These are phyloP conservation scores for Ditylenchus dipsaci DNA, from an alignment of 1,140 invertebrate species.

Conservation along the genomic window DNA sequence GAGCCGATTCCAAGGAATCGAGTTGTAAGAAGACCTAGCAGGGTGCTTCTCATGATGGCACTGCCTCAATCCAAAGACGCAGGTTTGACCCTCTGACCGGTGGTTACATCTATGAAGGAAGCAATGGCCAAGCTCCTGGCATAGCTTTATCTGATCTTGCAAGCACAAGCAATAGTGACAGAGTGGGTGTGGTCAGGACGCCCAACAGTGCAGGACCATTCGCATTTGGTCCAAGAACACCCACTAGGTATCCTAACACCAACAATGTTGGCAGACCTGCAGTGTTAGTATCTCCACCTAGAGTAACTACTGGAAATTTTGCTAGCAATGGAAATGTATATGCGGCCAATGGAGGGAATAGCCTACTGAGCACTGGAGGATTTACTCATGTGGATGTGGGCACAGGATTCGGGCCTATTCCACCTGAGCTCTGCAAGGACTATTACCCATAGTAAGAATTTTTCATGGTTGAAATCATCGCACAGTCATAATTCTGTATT, in stretches of 20 bases:
- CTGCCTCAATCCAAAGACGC: background rate
- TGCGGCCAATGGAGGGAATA: background rate
- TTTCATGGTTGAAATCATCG: too few species aligned
- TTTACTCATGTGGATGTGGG: background rate
- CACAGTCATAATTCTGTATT: too few species aligned
- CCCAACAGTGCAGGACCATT: background rate
- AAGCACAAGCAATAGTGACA: background rate
- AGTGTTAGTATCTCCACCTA: background rate
- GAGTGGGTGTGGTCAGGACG: background rate
- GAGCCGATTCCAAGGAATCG: background rate
- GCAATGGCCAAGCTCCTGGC: background rate
- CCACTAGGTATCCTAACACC: background rate
- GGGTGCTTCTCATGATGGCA: background rate
- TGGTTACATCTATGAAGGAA: background rate
- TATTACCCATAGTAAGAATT: slow-evolving; percentile 18
- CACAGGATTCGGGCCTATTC: background rate
- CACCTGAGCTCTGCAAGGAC: slow-evolving; percentile 11
- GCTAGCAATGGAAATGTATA: too few species aligned
- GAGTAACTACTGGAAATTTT: background rate
- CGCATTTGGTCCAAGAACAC: background rate
- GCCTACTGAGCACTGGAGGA: background rate
- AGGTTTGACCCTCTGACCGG: background rate
- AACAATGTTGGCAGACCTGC: background rate
- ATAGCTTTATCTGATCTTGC: background rate
- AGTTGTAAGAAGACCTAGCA: background rate